Evolutionary conservation across 1,140 invertebrate species (phyloP), one percentile per base, ranked within the genome.

Genomic region (Sipha flava): DNA sequence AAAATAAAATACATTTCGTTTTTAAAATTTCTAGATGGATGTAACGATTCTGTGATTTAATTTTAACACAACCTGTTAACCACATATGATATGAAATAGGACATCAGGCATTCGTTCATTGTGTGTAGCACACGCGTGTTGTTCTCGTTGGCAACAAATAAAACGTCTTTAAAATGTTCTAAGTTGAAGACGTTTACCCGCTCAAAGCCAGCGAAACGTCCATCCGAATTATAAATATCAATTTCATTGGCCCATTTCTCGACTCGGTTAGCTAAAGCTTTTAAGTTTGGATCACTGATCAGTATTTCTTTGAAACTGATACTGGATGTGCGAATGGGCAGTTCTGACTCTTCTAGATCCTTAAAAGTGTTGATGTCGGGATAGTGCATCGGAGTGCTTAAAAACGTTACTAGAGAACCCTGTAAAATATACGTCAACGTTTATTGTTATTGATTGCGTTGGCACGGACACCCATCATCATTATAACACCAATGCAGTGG

Each of bases 311-410:
- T 57, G 31, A 80, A 82, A 12, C 75, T 79, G 9, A 80, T 26
- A 26, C 72, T 81, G 5, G 72, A 68, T 0, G 83, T 85, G 0
- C 70, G 64, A 23, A 87, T 83, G 0, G 66, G 72, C 10, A 87
- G 62, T 6, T 83, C 84, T 7, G 83, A 85, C 4, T 82, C 40
- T 18, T 86, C 85, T n/a, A 87, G 77, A 26, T 86, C 83, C 16
- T 83, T 62, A 4, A 87, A 81, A n/a, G 80, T 86, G 18, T 86
- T 66, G 18, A 87, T 85, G 14, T 86, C 84, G 21, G 82, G 82
- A 54, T 85, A 85, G 80, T 85, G 85, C 57, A 85, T 14, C 82
- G 80, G n/a, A 52, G 79, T 52, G 81, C 81, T 57, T 66, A 82
- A 29, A 82, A 85, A 73, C 18, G 81, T 84, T 10, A 81, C 79